Conservation (phyloP, 2,888 invertebrate genomes). For the Nasonovia ribisnigri region DNA sequence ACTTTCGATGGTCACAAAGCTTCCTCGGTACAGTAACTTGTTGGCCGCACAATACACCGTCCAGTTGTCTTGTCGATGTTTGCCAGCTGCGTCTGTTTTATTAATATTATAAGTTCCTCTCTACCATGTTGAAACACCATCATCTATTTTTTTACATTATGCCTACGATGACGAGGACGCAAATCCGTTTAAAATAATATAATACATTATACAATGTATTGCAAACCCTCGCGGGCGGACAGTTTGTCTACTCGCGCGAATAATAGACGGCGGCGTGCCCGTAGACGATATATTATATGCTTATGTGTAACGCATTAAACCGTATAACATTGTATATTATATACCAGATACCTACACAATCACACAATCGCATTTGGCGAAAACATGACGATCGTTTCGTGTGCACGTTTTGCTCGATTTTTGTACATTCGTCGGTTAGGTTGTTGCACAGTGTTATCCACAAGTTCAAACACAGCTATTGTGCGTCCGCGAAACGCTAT, state of each 20-base stretch:
- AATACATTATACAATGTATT: neutral
- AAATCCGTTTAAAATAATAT: neutral
- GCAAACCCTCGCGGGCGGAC: neutral
- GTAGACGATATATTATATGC: neutral
- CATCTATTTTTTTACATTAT: neutral
- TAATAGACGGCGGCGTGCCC: neutral
- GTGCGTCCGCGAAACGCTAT: neutral
- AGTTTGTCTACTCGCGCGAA: neutral
- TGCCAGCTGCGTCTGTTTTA: neutral
- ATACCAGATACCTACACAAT: neutral
- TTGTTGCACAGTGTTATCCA: neutral
- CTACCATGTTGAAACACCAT: neutral
- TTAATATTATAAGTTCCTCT: neutral
- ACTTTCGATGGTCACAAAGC: neutral
- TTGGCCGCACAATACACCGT: neutral
- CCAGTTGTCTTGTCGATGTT: neutral
- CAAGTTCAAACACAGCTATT: neutral
- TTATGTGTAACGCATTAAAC: neutral
- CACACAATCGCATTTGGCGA: neutral
- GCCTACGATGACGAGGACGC: neutral
- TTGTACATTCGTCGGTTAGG: neutral
- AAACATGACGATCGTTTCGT: neutral
- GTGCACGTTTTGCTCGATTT: conserved; percentile 5
- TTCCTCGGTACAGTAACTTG: neutral
- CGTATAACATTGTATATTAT: neutral